phyloP scores from a whole-genome alignment of 2,888 invertebrate genomes.

The Alloplasta piceator region DNA sequence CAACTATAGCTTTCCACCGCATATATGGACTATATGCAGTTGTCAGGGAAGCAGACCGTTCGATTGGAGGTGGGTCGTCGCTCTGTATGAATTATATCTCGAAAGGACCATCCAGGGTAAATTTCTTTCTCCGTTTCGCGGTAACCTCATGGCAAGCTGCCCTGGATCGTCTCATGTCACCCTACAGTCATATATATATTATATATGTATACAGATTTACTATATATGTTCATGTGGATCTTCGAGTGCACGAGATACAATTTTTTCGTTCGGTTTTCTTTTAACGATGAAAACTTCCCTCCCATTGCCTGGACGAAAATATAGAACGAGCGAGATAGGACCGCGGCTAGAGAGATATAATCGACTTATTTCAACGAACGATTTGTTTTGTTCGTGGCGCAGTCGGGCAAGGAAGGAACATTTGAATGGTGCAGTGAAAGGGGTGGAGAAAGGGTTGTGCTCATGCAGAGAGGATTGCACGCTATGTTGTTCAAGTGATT shows the following conservation, averaged over 20 bases:
- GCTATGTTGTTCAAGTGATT: slow-evolving; percentile 45
- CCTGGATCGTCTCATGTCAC: neutral
- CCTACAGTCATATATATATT: neutral
- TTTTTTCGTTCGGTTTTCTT: slow-evolving; percentile 23
- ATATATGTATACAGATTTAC: slow-evolving; percentile 12
- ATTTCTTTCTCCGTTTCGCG: slow-evolving; percentile 57
- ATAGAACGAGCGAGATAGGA: slow-evolving; percentile 29
- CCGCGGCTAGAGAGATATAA: slow-evolving; percentile 42
- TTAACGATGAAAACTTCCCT: slow-evolving; percentile 44
- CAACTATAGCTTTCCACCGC: neutral
- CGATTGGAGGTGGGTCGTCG: slow-evolving; percentile 46
- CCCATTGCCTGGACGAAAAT: neutral
- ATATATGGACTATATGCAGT: slow-evolving; percentile 1
- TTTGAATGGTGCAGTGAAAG: neutral
- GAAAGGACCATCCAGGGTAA: slow-evolving; percentile 57
- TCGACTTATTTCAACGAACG: slow-evolving; percentile 59
- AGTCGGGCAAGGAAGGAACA: slow-evolving; percentile 24
- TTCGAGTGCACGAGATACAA: slow-evolving; percentile 8
- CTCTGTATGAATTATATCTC: slow-evolving; percentile 63
- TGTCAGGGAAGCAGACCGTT: neutral
- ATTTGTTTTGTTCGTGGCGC: slow-evolving; percentile 50
- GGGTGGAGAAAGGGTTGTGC: slow-evolving; percentile 5
- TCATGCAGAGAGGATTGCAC: slow-evolving; percentile 19
- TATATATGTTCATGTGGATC: slow-evolving; percentile 17
- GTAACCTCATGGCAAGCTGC: slow-evolving; percentile 15